phyloP scores from a whole-genome alignment of 30 jellyfish, hydroid and myxozoan genomes.

The Aurelia sp. region DNA sequence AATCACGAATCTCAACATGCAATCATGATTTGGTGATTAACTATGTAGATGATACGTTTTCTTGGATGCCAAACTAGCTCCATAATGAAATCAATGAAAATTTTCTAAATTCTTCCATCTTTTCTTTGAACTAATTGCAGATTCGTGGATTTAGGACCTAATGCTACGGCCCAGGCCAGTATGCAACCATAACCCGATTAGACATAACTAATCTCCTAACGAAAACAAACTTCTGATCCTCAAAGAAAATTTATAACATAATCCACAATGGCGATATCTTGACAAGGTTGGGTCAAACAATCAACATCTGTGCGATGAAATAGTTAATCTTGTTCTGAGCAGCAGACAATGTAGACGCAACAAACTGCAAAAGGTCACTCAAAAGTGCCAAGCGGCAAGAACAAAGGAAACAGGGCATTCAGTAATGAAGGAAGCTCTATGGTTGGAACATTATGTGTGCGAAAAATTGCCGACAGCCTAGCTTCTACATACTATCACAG shows the following conservation, averaged over 20 bases:
- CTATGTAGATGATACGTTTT: background rate
- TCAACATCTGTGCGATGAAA: too few relatives aligned
- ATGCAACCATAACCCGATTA: constrained; percentile 24
- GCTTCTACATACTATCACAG: too few relatives aligned
- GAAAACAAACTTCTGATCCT: constrained; percentile 19
- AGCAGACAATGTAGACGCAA: too few relatives aligned
- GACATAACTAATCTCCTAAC: constrained; percentile 6
- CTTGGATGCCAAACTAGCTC: background rate
- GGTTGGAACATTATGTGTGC: too few relatives aligned
- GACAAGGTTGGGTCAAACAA: constrained; percentile 1
- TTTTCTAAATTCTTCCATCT: background rate
- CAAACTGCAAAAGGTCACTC: too few relatives aligned
- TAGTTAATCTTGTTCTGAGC: too few relatives aligned
- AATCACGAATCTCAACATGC: constrained; percentile 10
- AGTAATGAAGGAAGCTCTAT: too few relatives aligned
- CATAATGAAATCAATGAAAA: too few relatives aligned
- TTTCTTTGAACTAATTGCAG: background rate
- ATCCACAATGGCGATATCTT: background rate
- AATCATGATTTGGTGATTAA: background rate
- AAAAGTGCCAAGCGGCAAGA: background rate
- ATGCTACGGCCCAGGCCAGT: background rate
- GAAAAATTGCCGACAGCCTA: too few relatives aligned
- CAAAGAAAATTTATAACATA: background rate
- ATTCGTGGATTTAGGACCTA: background rate
- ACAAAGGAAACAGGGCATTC: background rate